Evolutionary conservation across 2,888 invertebrate genomes (phyloP), one percentile per base, ranked within the genome.

Genomic region (Elmis aenea): DNA sequence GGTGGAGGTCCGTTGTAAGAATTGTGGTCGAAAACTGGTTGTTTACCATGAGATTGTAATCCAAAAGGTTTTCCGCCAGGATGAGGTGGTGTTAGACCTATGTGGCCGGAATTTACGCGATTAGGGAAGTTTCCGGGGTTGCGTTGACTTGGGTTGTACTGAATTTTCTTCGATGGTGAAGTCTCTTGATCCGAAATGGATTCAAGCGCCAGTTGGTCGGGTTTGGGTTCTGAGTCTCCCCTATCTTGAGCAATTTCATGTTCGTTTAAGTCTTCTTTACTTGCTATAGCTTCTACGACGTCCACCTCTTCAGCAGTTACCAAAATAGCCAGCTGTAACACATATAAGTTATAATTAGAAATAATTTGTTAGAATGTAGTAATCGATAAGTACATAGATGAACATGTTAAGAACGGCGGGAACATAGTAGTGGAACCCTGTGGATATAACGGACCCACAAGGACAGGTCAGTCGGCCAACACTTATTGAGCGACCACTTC

Each of bases 1-100:
- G 79, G 78, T 0, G 83, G 83, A 38, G 79, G 86, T 9, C 85
- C 86, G 52, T 84, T 80, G 59, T 85, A 86, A 0, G 77, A 77
- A 44, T 63, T 73, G 59, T 52, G 68, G 49, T 61, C 71, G 53
- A 48, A 69, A 44, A 52, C 60, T 41, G 52, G 64, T 38, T 61
- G 59, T 48, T 66, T 62, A 25, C 50, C 46, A 32, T 44, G 73
- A 61, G 69, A 79, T 60, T 65, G 76, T 58, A 45, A 43, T 52
- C 76, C 69, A 41, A 70, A 74, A 2, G 71, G 73, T 46, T 76
- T 75, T 1, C 68, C 69, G 18, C 38, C 40, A 22, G 68, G 45
- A 33, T 51, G 46, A 22, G 54, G 50, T 26, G 53, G 48, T 29
- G 50, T 51, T 32, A 46, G 53, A 32, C 55, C 52, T 46, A 45